Conservation (phyloP, 2,113 vertebrate species). For the Laterallus jamaicensis region DNA sequence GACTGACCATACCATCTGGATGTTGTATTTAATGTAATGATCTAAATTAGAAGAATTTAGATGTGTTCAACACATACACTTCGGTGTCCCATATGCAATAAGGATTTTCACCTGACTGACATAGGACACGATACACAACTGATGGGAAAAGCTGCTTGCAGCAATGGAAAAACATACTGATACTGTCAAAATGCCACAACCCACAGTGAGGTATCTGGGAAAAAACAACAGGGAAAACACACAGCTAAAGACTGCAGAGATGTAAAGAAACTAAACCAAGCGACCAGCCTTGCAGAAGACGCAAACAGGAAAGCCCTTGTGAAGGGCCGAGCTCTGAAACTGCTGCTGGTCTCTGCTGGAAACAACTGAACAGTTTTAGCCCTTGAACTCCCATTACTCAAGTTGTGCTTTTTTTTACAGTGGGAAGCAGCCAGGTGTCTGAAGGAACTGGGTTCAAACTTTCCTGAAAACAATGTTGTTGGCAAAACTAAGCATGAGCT, state of each 20-base stretch:
- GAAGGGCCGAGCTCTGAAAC: not conserved
- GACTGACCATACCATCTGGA: not conserved
- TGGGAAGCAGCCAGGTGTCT: not conserved
- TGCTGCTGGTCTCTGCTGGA: not conserved
- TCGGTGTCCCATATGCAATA: not conserved
- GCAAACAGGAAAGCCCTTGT: not conserved
- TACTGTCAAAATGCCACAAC: not conserved
- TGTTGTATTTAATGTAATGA: not conserved
- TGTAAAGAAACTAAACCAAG: not conserved
- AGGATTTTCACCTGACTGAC: not conserved
- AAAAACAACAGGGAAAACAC: not conserved
- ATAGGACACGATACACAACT: no score
- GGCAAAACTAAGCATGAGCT: not conserved
- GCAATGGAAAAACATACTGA: not conserved
- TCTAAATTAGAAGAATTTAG: not conserved
- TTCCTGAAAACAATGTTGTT: not conserved
- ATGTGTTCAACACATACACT: not conserved
- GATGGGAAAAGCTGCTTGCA: not conserved
- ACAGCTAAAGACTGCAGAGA: not conserved
- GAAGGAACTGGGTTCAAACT: not conserved
- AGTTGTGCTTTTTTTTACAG: not conserved
- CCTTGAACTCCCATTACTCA: not conserved
- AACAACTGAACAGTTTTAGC: not conserved
- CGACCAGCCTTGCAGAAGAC: not conserved
- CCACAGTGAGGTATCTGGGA: not conserved